Percentiles rank a stretch among this genome's conserved stretches.
Evolutionary conservation across 2,797 vertebrate genomes (phyloP).

Genomic region (Hozukius guyotensis): DNA sequence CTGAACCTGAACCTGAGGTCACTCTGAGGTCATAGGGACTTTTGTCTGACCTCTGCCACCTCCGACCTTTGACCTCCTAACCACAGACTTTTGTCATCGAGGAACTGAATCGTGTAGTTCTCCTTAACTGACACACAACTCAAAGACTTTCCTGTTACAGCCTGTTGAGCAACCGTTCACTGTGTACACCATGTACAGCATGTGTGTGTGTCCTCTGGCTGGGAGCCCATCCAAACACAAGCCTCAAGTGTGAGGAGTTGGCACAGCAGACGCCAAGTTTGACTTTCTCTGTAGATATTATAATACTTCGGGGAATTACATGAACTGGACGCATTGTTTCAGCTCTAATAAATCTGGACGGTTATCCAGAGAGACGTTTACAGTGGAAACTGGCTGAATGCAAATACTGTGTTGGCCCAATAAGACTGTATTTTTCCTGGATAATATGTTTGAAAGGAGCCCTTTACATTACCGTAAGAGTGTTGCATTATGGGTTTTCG

Average conservation of each 20-base stretch:
- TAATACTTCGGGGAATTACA: neutral
- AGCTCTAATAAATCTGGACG: neutral
- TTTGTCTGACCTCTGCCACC: neutral
- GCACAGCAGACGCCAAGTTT: constrained; percentile 9
- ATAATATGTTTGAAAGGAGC: neutral
- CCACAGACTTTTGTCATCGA: constrained; percentile 22
- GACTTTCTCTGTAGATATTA: neutral
- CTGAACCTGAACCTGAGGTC: too few relatives aligned
- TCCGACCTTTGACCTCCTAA: constrained; percentile 17
- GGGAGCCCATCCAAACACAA: constrained; percentile 35
- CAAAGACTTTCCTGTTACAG: constrained; percentile 34
- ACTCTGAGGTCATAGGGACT: neutral
- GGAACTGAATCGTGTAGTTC: constrained; percentile 16
- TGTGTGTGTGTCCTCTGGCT: constrained; percentile 32
- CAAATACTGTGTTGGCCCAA: neutral
- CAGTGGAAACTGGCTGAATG: neutral
- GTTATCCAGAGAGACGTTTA: neutral
- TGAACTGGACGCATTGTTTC: neutral
- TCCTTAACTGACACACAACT: neutral
- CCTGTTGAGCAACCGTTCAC: constrained; percentile 41
- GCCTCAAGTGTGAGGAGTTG: constrained; percentile 29
- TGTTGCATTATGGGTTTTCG: neutral
- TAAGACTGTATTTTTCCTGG: neutral
- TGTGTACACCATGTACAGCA: neutral
- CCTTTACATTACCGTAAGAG: neutral